Evolutionary conservation across 2,888 invertebrate genomes (phyloP).

Genomic region (Caradrina clavipalpis): DNA sequence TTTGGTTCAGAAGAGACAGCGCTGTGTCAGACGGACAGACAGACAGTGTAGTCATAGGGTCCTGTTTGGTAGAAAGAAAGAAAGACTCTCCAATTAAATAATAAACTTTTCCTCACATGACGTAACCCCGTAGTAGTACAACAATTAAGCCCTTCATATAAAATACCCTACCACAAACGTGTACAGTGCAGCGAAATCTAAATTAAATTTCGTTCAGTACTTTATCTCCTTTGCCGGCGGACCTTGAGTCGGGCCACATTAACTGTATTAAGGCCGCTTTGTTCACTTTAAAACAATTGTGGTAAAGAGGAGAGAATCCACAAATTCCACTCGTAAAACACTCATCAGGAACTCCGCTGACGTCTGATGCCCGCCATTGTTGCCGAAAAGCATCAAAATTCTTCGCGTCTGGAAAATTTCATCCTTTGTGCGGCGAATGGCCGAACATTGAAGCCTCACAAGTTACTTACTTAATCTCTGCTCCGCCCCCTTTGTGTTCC

Average conservation of each 20-base stretch:
- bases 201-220: conserved; percentile 69
- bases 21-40: no score
- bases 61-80: no score
- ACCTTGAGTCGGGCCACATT: conserved; percentile 72
- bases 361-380: conserved; percentile 77
- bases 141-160: conserved; percentile 19
- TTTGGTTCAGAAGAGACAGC: no score
- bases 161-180: conserved; percentile 21
- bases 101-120: conserved; percentile 12
- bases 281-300: conserved; percentile 77
- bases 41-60: no score
- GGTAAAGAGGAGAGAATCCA: conserved; percentile 71
- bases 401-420: conserved; percentile 83
- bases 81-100: conserved; percentile 20
- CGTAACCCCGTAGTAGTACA: conserved; percentile 26
- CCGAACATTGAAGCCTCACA: conserved; percentile 81
- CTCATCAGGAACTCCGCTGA: conserved; percentile 76
- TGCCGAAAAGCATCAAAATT: conserved; percentile 80
- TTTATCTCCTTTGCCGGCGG: conserved; percentile 65
- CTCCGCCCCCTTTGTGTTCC: conserved; percentile 79
- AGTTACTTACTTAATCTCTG: conserved; percentile 85
- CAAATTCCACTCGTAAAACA: conserved; percentile 79
- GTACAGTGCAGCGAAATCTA: conserved; percentile 55
- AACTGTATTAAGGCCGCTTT: conserved; percentile 73
- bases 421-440: conserved; percentile 78